These are phyloP conservation scores for Nasonia longicornis DNA, from an alignment of 1,140 invertebrate species.

Conservation along the genomic window DNA sequence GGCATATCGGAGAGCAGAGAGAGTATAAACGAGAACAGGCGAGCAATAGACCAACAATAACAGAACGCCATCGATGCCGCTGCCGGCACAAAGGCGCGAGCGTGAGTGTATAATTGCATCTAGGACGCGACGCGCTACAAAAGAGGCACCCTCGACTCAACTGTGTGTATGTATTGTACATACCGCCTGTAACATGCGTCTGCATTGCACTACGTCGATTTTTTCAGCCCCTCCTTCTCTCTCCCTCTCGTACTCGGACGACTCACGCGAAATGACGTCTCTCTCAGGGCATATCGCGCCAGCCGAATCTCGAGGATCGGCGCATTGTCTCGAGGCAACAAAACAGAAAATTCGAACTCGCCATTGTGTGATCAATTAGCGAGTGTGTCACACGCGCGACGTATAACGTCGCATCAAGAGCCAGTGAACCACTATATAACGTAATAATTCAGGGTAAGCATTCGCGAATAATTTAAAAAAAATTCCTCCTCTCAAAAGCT, in stretches of 20 bases:
- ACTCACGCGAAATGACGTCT: slow-evolving; percentile 48
- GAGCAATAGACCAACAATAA: slow-evolving; percentile 62
- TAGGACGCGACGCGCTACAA: slow-evolving; percentile 46
- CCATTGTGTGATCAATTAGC: slow-evolving; percentile 67
- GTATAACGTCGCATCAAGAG: too few relatives aligned
- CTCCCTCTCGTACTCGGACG: slow-evolving; percentile 51
- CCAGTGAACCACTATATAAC: too few relatives aligned
- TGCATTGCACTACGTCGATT: slow-evolving; percentile 56
- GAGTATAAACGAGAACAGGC: slow-evolving; percentile 19
- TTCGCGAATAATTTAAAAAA: too few relatives aligned
- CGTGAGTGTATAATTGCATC: slow-evolving; percentile 63
- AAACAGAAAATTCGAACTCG: slow-evolving; percentile 66
- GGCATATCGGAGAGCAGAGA: not conserved
- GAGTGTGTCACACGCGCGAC: not conserved
- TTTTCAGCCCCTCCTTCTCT: slow-evolving; percentile 56
- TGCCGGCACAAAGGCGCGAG: slow-evolving; percentile 52
- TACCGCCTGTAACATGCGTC: too few relatives aligned
- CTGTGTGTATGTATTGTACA: too few relatives aligned
- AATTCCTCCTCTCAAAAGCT: not conserved
- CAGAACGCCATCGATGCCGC: slow-evolving; percentile 64
- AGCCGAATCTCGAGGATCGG: slow-evolving; percentile 52
- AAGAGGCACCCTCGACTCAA: slow-evolving; percentile 61
- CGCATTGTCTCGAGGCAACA: slow-evolving; percentile 69
- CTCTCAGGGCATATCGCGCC: not conserved
- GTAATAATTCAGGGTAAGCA: too few relatives aligned